phyloP scores from a whole-genome alignment of 2,888 invertebrate species.

The Dicycla oo region DNA sequence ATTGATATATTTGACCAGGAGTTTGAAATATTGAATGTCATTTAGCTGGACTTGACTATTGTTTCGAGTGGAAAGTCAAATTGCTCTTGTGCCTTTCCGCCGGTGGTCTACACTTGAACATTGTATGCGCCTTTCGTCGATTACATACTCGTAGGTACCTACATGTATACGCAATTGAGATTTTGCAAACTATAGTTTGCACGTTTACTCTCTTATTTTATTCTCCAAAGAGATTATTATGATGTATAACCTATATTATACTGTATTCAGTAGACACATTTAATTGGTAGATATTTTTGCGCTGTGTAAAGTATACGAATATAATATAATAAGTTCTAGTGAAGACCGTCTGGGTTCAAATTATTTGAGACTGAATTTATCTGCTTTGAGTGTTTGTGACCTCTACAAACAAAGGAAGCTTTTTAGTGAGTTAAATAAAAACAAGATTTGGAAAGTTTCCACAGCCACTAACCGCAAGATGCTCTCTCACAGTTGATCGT shows the following conservation, averaged over 20 bases:
- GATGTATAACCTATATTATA: conserved; percentile 74
- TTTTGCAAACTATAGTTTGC: conserved; percentile 80
- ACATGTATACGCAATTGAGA: conserved; percentile 74
- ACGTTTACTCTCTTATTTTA: conserved; percentile 75
- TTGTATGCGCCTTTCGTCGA: conserved; percentile 77
- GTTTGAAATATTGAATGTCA: conserved; percentile 66
- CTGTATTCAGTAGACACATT: conserved; percentile 78
- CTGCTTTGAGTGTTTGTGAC: conserved; percentile 20
- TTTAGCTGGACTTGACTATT: conserved; percentile 73
- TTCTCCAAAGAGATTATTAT: conserved; percentile 88
- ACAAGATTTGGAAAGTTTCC: conserved; percentile 23
- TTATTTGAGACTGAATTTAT: conserved; percentile 66
- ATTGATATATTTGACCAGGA: conserved; percentile 60
- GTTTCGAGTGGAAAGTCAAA: conserved; percentile 78
- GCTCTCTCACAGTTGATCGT: conserved; percentile 20
- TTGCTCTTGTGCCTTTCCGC: conserved; percentile 87
- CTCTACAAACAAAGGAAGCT: conserved; percentile 26
- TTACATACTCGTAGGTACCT: conserved; percentile 51
- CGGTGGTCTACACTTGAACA: conserved; percentile 78
- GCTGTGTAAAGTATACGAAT: conserved; percentile 89
- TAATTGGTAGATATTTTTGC: conserved; percentile 82
- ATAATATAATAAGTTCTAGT: conserved; percentile 80
- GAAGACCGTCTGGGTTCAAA: conserved; percentile 76
- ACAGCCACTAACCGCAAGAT: conserved; percentile 14
- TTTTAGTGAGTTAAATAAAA: conserved; percentile 24